phyloP scores from a whole-genome alignment of 1,140 invertebrate genomes.

The Drosophila ogumai region DNA sequence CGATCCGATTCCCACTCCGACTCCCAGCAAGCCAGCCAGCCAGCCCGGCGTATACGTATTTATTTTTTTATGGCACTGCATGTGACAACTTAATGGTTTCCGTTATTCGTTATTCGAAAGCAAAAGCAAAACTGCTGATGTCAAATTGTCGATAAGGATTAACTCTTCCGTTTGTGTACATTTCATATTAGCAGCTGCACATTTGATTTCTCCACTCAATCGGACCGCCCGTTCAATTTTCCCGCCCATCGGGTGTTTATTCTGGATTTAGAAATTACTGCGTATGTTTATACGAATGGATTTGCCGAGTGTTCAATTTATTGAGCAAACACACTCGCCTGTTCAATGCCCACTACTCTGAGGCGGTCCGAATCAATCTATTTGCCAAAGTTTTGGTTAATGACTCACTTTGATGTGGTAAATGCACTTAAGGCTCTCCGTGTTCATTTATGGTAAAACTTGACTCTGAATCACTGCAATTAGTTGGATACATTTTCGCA shows the following conservation, averaged over 20 bases:
- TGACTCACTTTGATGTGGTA: conserved; percentile 53
- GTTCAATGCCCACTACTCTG: conserved; percentile 29
- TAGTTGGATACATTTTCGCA: conserved; percentile 19
- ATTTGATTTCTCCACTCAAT: conserved; percentile 65
- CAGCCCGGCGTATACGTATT: conserved; percentile 37
- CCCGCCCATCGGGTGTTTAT: conserved; percentile 52
- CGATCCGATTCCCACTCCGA: conserved; percentile 19
- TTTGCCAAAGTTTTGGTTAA: conserved; percentile 47
- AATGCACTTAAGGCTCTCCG: conserved; percentile 24
- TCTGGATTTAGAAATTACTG: conserved; percentile 70
- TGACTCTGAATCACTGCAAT: conserved; percentile 19
- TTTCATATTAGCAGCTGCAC: conserved; percentile 77
- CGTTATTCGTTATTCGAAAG: conserved; percentile 78
- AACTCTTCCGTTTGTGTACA: conserved; percentile 79
- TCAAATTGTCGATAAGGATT: conserved; percentile 82
- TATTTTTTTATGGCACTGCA: conserved; percentile 56
- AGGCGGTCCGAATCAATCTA: conserved; percentile 35
- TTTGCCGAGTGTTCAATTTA: conserved; percentile 59
- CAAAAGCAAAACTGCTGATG: conserved; percentile 81
- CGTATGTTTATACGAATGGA: conserved; percentile 13
- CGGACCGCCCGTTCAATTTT: background rate
- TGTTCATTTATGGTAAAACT: conserved; percentile 17
- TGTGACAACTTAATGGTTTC: conserved; percentile 82
- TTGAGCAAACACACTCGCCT: conserved; percentile 60
- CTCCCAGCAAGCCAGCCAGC: conserved; percentile 19